These are phyloP conservation scores for Drosophila nannoptera DNA, from an alignment of 1,140 invertebrate species.

Conservation along the genomic window DNA sequence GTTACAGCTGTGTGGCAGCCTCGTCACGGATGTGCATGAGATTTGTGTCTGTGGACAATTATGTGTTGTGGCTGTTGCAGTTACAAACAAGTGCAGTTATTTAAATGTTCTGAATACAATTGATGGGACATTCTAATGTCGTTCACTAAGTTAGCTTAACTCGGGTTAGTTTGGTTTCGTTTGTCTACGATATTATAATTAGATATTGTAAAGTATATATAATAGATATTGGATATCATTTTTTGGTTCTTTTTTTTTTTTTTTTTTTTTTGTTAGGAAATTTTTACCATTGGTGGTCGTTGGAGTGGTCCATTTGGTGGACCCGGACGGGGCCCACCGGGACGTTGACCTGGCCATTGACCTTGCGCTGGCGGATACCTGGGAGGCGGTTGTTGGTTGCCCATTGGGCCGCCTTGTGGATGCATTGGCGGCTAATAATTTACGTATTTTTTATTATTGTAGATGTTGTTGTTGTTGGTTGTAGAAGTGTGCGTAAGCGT, in stretches of 20 bases:
- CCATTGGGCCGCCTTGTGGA: constrained; percentile 74
- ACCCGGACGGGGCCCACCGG: constrained; percentile 86
- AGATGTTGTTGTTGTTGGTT: constrained; percentile 64
- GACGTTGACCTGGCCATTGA: constrained; percentile 81
- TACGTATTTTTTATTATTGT: constrained; percentile 60
- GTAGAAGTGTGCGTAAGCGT: constrained; percentile 72
- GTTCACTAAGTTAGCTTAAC: constrained; percentile 68
- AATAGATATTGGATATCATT: constrained; percentile 26
- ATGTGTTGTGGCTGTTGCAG: constrained; percentile 36
- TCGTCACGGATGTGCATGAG: constrained; percentile 15
- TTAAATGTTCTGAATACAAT: constrained; percentile 75
- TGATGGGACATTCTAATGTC: constrained; percentile 43
- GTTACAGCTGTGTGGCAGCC: constrained; percentile 7
- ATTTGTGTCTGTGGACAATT: constrained; percentile 14
- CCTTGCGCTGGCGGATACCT: constrained; percentile 77
- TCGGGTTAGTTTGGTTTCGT: constrained; percentile 53
- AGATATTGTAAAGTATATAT: constrained; percentile 24
- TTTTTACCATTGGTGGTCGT: constrained; percentile 85
- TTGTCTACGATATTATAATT: constrained; percentile 36
- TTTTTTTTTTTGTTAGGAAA: constrained; percentile 40
- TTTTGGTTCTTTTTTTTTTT: constrained; percentile 24
- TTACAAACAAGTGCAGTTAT: constrained; percentile 49
- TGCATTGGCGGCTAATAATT: constrained; percentile 77
- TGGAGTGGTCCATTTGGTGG: constrained; percentile 82
- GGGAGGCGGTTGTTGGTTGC: constrained; percentile 80